Base-by-base conservation (phyloP, 1,140 invertebrate species). In the Aphis gossypii region DNA sequence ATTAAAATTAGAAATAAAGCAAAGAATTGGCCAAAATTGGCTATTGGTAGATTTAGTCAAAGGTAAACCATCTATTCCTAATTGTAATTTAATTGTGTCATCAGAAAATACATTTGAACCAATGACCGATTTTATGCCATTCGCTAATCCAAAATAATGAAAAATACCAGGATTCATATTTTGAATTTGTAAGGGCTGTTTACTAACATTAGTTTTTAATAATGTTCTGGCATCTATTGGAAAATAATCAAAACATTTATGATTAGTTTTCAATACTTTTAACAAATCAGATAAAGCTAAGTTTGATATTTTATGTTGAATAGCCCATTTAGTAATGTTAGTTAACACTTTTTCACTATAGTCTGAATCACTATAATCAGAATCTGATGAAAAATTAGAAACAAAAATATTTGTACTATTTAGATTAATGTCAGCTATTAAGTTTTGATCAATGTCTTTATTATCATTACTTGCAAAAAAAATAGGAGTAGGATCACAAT, bases 91-190 rank as follows among this genome's bases (percentile, higher is more conserved):
- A 68, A 68, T 68, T n/a, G 23, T 68, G 25, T 68, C 60, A 68
- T 68, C 25, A 68, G 30, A n/a, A 68, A 82, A 82, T 38, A 18
- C 14, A 82, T 82, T 82, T 82, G 14, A 1, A 35, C 14, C 30
- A 82, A 82, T 35, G n/a, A 38, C n/a, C 11, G 68, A 14, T 82
- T 18, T n/a, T 82, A 82, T 38, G 14, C 68, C 68, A 82, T 82
- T 82, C 38, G 68, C 68, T 82, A 82, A 76, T n/a, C 68, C 68
- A 76, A 76, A 76, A 76, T 76, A n/a, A 76, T 76, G 30, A 76
- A 76, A 76, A 35, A 76, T n/a, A 76, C 68, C 68, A n/a, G 30
- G 68, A 76, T 35, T 76, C 68, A n/a, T 76, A 11, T 2, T 76
- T 76, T 76, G 68, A 14, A 76, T n/a, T n/a, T 76, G 30, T 35